Base-by-base conservation (phyloP, 2,113 vertebrate genomes). In the Peromyscus leucopus region DNA sequence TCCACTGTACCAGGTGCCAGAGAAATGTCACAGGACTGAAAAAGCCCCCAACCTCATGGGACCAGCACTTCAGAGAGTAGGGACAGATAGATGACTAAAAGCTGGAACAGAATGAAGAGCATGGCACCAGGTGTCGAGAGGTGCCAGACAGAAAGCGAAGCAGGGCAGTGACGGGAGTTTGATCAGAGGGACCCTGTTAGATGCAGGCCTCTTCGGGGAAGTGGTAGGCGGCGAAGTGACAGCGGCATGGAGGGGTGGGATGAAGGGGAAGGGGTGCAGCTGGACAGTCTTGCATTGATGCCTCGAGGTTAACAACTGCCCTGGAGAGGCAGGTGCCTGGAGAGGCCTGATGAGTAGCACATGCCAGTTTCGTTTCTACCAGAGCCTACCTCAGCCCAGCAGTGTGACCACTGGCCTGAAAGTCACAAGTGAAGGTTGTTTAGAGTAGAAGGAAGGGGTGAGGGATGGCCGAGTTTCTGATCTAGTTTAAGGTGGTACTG, bases 271-370 rank as follows among this genome's bases (percentile, higher is more conserved):
- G 63, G 51, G 17, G 57, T 15, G 36, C 9, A 10, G 16, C n/a
- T 9, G 2, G n/a, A 42, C 2, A 17, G 55, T 1, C 46, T 83
- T 0, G 0, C 0, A 15, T 28, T 2, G 0, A 36, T 21, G n/a
- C 33, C n/a, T 59, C 4, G 48, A 2, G 12, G 22, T 48, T 84
- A 63, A 28, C 51, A 24, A 16, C 28, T 42, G 69, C 36, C 86
- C 57, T 6, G 13, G 51, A 7, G 36, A 3, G 48, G 39, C 12
- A 2, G 22, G 59, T 2, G 5, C 1, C 7, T 51, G 26, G 31
- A 83, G 84, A 75, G 57, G 59, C 46, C 36, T 4, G 10, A 76
- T 39, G 2, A 22, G 9, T 42, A 61, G 46, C 46, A 31, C 65
- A 5, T 21, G 63, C 51, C 42, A 1, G 2, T 91, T 22, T 4